phyloP scores from a whole-genome alignment of 2,888 invertebrate species.

The Podotricha telesiphe region DNA sequence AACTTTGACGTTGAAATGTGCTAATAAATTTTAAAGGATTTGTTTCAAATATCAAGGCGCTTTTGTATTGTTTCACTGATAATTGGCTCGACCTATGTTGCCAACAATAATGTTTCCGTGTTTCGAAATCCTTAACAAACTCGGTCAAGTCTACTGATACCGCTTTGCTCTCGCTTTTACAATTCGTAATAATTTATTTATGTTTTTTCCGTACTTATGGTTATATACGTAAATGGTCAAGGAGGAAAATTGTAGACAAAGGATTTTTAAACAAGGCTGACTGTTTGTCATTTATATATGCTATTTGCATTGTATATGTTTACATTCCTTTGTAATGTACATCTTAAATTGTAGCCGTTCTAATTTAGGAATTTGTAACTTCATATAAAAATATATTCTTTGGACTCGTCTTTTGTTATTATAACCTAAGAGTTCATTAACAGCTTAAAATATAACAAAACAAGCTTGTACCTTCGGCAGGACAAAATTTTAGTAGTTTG shows the following conservation, averaged over 20 bases:
- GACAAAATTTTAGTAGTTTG: too few species aligned
- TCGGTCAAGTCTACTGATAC: constrained; percentile 38
- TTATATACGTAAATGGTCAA: constrained; percentile 16
- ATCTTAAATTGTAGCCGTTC: background rate
- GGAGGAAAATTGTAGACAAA: constrained; percentile 28
- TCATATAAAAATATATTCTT: too few species aligned
- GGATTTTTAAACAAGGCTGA: constrained; percentile 22
- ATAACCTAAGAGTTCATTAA: too few species aligned
- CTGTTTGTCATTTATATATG: constrained; percentile 4
- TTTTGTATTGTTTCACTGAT: constrained; percentile 44
- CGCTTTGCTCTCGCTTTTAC: constrained; percentile 30
- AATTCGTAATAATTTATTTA: constrained; percentile 13
- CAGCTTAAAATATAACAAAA: background rate
- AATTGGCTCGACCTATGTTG: constrained; percentile 45
- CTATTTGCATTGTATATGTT: constrained; percentile 13
- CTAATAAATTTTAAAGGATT: constrained; percentile 48
- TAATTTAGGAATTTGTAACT: background rate
- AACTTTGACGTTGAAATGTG: constrained; percentile 33
- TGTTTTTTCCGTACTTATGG: constrained; percentile 23
- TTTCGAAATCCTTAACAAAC: constrained; percentile 43
- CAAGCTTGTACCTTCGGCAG: background rate
- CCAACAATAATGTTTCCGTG: constrained; percentile 45
- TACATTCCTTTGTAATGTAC: background rate
- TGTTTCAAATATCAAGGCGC: constrained; percentile 64
- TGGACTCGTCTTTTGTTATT: too few species aligned